These are phyloP conservation scores for Chesias legatella DNA, from an alignment of 2,888 invertebrate species.

Conservation along the genomic window DNA sequence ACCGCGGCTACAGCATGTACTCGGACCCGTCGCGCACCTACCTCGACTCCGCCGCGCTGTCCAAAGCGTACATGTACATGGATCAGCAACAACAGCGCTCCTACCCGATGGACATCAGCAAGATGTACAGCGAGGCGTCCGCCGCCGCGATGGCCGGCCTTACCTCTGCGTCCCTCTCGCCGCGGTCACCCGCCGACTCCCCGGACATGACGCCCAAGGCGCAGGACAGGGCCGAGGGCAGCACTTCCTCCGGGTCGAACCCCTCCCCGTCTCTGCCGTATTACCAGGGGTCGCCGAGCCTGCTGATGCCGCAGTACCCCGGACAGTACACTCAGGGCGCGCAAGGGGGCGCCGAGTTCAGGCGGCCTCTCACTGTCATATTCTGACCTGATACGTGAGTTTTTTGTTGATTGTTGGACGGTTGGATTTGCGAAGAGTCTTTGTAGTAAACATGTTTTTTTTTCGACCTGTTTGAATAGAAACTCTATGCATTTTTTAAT, in stretches of 20 bases:
- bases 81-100: constrained; percentile 80
- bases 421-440: constrained; percentile 21
- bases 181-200: constrained; percentile 76
- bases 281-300: constrained; percentile 80
- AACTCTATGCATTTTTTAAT: too few species aligned
- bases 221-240: constrained; percentile 76
- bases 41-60: constrained; percentile 85
- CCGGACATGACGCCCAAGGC: constrained; percentile 76
- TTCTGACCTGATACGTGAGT: constrained; percentile 86
- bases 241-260: constrained; percentile 82
- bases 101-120: constrained; percentile 83
- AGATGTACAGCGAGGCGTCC: constrained; percentile 83
- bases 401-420: constrained; percentile 26
- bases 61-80: constrained; percentile 89
- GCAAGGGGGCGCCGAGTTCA: constrained; percentile 84
- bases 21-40: constrained; percentile 86
- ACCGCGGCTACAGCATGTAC: constrained; percentile 88
- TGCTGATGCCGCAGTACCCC: constrained; percentile 85
- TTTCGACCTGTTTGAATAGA: too few species aligned
- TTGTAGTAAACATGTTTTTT: too few species aligned
- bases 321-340: constrained; percentile 78
- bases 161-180: constrained; percentile 67
- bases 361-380: constrained; percentile 88
- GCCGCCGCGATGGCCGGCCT: constrained; percentile 81
- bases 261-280: constrained; percentile 82